Evolutionary conservation across 2,888 invertebrate genomes (phyloP), one percentile per base, ranked within the genome.

Genomic region (Salticus scenicus): DNA sequence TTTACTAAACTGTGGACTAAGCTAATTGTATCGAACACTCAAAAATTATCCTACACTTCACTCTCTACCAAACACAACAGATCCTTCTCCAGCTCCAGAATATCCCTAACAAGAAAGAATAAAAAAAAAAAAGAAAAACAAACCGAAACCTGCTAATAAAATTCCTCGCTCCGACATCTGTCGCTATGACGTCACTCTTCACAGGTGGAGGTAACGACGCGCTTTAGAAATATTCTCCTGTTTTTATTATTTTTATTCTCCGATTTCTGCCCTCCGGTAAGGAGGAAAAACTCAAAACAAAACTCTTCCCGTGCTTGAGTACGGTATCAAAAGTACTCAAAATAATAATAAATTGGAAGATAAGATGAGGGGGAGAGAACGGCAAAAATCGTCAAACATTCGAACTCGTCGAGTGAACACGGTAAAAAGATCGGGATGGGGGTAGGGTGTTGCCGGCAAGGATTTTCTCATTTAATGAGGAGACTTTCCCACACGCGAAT

Each of bases 381-480:
- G 33, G 41, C 57, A 82, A 71, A 57, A 84, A 42, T 73, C 83
- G 67, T 77, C 77, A 77, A 84, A 77, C 77, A 84, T 84, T 77
- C 77, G 72, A 51, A 77, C 77, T 77, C 73, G 78, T 84, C 72
- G 83, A 84, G 77, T 84, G 73, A 12, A n/a, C 14, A 37, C 2
- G 27, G 42, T 20, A 17, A 14, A 24, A 27, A 27, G 51, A 31
- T 30, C n/a, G 42, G 31, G 69, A 20, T 0, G 37, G 33, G 24
- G 42, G 51, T 24, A 69, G 28, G 66, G 69, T 10, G 71, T 17
- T 51, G 20, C 14, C 42, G 27, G n/a, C n/a, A n/a, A n/a, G 41
- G 37, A 67, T 51, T 37, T 37, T 63, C 72, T 28, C 41, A 37
- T 73, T 74, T 79, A 85, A 85, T 85, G 84, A 84, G 77, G 73